Conservation (phyloP, 92 coral and sea anemone genomes). For the Parazoanthus atlanticus region DNA sequence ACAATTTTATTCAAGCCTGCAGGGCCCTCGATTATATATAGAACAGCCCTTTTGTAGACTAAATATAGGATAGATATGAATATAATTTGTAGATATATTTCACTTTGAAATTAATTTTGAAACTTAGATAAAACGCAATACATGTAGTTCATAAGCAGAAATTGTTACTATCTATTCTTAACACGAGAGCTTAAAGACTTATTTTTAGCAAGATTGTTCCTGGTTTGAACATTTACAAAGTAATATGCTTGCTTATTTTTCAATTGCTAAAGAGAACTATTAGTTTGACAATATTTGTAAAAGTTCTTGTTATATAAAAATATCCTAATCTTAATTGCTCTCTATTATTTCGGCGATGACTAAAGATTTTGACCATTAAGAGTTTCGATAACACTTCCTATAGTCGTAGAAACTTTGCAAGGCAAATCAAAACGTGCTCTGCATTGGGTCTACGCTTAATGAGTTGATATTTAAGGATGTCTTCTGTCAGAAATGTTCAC, state of each 20-base stretch:
- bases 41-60: background rate
- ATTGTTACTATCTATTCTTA: background rate
- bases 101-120: background rate
- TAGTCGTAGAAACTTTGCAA: background rate
- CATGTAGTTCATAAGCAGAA: background rate
- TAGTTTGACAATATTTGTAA: slow-evolving; percentile 22
- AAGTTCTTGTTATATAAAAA: slow-evolving; percentile 16
- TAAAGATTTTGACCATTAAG: background rate
- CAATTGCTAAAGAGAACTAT: background rate
- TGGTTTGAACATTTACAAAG: background rate
- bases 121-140: background rate
- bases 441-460: background rate
- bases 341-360: background rate
- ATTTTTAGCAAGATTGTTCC: background rate
- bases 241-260: background rate
- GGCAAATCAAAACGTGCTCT: background rate
- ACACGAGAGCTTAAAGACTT: background rate
- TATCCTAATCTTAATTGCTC: background rate
- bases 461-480: background rate
- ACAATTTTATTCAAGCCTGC: slow-evolving; percentile 10
- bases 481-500: background rate
- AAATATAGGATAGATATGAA: background rate
- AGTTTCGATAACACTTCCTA: background rate
- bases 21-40: background rate
- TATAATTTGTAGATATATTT: slow-evolving; percentile 33